phyloP scores from a whole-genome alignment of 2,113 vertebrate species.

The Gasterosteus nipponicus region DNA sequence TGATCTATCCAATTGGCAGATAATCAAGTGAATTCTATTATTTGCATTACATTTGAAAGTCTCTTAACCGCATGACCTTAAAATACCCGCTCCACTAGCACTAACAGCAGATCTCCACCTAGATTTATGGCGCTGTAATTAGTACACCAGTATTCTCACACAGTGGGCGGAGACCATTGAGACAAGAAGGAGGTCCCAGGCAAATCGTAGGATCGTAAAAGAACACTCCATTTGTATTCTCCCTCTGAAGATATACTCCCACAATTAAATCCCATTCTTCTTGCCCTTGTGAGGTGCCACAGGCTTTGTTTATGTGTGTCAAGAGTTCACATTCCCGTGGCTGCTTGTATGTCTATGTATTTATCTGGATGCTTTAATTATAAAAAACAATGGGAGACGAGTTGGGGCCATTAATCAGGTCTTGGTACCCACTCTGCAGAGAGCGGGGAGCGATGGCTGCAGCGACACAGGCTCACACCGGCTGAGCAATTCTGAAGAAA shows the following conservation, averaged over 20 bases:
- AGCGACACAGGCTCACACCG: conserved; percentile 41
- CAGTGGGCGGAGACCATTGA: conserved; percentile 28
- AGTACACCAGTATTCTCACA: conserved; percentile 44
- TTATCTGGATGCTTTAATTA: conserved; percentile 61
- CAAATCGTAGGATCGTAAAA: conserved; percentile 48
- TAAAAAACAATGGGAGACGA: conserved; percentile 50
- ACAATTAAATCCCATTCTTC: conserved; percentile 55
- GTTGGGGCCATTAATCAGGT: conserved; percentile 63
- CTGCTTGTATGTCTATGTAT: conserved; percentile 17
- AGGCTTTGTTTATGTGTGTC: conserved; percentile 1
- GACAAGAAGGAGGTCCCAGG: conserved; percentile 41
- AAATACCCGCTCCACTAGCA: neutral
- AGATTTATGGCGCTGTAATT: conserved; percentile 53
- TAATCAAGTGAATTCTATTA: too few relatives aligned
- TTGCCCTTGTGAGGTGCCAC: conserved; percentile 14
- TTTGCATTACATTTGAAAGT: neutral
- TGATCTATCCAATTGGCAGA: too few relatives aligned
- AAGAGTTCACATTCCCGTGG: conserved; percentile 7
- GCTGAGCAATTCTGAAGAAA: neutral
- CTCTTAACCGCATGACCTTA: neutral
- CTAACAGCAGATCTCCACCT: neutral
- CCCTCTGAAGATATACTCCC: conserved; percentile 47
- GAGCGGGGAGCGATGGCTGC: conserved; percentile 31
- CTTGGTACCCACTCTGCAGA: conserved; percentile 2
- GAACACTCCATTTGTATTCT: conserved; percentile 43